Percentiles rank a stretch among this genome's conserved stretches.
These are phyloP conservation scores for Orthosia gracilis DNA, from an alignment of 2,888 invertebrate species.

Conservation along the genomic window DNA sequence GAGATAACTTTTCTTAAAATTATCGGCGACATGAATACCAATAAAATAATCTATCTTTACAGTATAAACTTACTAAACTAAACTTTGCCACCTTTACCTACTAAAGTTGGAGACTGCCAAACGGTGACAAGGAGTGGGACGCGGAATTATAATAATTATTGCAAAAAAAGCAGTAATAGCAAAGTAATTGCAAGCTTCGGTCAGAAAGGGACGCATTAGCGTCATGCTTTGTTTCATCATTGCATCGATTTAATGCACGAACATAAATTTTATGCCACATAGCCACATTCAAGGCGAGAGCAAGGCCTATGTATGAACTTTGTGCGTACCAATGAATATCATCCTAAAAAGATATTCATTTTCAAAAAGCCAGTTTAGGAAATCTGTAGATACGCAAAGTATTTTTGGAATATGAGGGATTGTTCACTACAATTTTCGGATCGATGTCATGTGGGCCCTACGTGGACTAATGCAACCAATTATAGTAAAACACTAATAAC, in stretches of 20 bases:
- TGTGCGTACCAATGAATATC: too few relatives aligned
- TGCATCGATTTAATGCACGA: neutral
- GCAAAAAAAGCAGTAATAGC: too few relatives aligned
- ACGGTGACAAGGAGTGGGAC: too few relatives aligned
- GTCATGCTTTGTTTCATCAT: neutral
- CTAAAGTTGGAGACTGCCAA: neutral
- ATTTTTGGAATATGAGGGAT: constrained; percentile 13
- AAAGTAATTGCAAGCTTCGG: neutral
- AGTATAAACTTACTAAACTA: neutral
- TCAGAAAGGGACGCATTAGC: neutral
- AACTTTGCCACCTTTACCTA: neutral
- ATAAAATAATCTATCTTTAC: neutral
- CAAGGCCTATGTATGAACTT: neutral
- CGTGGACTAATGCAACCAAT: neutral
- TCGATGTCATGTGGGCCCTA: neutral
- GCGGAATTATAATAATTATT: neutral
- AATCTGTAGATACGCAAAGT: neutral
- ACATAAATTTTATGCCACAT: neutral
- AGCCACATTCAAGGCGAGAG: neutral
- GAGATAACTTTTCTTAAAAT: neutral
- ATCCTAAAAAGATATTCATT: neutral
- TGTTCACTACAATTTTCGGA: neutral
- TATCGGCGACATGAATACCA: neutral
- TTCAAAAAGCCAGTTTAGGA: neutral
- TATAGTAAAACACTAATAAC: neutral